Conservation (phyloP, 2,113 vertebrate species). For the Macquaria australasica region DNA sequence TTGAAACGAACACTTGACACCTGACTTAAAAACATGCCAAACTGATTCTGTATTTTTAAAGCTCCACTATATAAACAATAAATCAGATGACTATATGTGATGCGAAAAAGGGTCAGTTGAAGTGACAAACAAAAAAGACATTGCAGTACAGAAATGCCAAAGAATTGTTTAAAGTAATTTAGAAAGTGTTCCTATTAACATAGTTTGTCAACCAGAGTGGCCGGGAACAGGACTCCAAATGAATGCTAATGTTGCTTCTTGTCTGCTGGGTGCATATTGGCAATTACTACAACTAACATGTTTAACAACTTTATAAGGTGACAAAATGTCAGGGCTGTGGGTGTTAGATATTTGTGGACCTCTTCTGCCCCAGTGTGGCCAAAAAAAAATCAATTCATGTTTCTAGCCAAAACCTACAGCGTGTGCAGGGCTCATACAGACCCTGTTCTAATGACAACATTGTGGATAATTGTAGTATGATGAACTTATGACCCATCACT, state of each 20-base stretch:
- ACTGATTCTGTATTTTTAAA: neutral
- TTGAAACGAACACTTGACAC: constrained; percentile 7
- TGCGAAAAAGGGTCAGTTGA: neutral
- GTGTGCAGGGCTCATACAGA: neutral
- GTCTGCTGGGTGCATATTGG: neutral
- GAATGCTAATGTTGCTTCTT: neutral
- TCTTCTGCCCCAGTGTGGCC: neutral
- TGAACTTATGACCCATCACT: constrained; percentile 48
- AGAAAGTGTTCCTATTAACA: too few species aligned
- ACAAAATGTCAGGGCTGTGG: neutral
- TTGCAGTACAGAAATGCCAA: too few species aligned
- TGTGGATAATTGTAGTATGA: constrained; percentile 18
- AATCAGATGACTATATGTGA: neutral
- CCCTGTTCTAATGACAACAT: neutral
- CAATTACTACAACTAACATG: neutral
- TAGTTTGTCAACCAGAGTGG: too few species aligned
- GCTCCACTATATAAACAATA: neutral
- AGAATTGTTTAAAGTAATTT: too few species aligned
- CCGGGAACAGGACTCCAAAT: too few species aligned
- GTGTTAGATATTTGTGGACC: neutral
- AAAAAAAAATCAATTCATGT: neutral
- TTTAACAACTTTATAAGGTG: neutral
- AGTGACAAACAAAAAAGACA: neutral
- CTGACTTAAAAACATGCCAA: neutral
- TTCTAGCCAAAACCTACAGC: neutral